phyloP scores from a whole-genome alignment of 2,888 invertebrate species.

The Trisateles emortualis region DNA sequence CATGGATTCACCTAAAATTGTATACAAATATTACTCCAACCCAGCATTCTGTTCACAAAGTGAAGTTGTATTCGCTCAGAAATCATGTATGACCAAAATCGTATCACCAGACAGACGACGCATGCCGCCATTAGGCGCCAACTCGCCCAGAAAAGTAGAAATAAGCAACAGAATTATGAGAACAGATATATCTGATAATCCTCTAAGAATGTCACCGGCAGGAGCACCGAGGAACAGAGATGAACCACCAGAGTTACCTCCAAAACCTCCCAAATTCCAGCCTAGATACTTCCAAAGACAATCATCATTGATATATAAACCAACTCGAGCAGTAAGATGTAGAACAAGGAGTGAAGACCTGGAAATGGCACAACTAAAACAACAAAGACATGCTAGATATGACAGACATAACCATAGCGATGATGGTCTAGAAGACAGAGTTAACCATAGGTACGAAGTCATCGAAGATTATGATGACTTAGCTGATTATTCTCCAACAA shows the following conservation, averaged over 20 bases:
- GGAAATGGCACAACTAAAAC: constrained; percentile 80
- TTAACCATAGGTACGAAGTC: constrained; percentile 84
- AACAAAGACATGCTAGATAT: constrained; percentile 60
- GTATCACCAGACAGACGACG: constrained; percentile 64
- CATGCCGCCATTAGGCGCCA: constrained; percentile 80
- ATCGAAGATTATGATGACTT: constrained; percentile 80
- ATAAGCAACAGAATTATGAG: constrained; percentile 73
- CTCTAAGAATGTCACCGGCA: constrained; percentile 71
- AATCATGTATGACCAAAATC: constrained; percentile 70
- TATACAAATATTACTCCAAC: constrained; percentile 91
- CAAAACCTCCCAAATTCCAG: constrained; percentile 77
- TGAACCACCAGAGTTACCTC: constrained; percentile 78
- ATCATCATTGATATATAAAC: constrained; percentile 83
- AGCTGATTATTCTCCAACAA: constrained; percentile 79
- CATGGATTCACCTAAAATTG: constrained; percentile 83
- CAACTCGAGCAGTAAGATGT: constrained; percentile 70
- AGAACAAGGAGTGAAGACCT: constrained; percentile 77
- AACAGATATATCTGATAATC: constrained; percentile 83
- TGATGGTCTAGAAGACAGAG: constrained; percentile 69
- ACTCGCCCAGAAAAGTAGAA: constrained; percentile 76
- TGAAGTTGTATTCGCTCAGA: constrained; percentile 86
- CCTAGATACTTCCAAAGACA: constrained; percentile 73
- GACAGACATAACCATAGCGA: constrained; percentile 72
- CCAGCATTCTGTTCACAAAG: constrained; percentile 93
- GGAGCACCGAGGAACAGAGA: constrained; percentile 62